phyloP scores from a whole-genome alignment of 2,113 vertebrate genomes.

The Platanista minor region DNA sequence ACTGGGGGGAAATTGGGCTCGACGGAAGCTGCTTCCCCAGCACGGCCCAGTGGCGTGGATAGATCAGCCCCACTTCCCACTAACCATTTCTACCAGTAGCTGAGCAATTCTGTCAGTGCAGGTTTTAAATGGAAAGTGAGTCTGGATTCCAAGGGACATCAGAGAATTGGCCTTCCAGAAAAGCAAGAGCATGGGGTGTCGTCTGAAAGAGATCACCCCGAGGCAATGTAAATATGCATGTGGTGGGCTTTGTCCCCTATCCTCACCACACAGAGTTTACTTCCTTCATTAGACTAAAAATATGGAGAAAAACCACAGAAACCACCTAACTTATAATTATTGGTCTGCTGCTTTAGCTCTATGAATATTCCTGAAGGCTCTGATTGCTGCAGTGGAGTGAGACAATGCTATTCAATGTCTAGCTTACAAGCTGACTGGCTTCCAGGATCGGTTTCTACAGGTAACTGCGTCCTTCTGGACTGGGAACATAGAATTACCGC shows the following conservation, averaged over 20 bases:
- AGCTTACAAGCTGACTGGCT: constrained; percentile 6
- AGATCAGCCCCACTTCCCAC: background rate
- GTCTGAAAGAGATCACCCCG: background rate
- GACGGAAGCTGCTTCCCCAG: background rate
- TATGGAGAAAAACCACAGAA: background rate
- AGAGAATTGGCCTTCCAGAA: constrained; percentile 12
- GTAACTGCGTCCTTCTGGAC: background rate
- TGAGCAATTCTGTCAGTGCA: constrained; percentile 20
- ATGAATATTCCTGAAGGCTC: background rate
- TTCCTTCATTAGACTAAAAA: constrained; percentile 55
- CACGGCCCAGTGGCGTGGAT: background rate
- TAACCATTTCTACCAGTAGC: background rate
- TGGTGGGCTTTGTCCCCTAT: background rate
- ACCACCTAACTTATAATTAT: background rate
- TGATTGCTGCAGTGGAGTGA: background rate
- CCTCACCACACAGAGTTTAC: background rate
- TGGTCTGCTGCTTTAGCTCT: constrained; percentile 23
- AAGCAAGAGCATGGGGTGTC: background rate
- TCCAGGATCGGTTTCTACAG: background rate
- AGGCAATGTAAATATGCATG: background rate
- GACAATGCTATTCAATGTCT: constrained; percentile 21
- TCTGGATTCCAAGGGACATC: constrained; percentile 24
- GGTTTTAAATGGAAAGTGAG: constrained; percentile 54
- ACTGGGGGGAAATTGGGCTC: background rate
- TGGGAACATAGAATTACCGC: background rate